phyloP scores from a whole-genome alignment of 2,797 vertebrate genomes.

The Erpetoichthys calabaricus region DNA sequence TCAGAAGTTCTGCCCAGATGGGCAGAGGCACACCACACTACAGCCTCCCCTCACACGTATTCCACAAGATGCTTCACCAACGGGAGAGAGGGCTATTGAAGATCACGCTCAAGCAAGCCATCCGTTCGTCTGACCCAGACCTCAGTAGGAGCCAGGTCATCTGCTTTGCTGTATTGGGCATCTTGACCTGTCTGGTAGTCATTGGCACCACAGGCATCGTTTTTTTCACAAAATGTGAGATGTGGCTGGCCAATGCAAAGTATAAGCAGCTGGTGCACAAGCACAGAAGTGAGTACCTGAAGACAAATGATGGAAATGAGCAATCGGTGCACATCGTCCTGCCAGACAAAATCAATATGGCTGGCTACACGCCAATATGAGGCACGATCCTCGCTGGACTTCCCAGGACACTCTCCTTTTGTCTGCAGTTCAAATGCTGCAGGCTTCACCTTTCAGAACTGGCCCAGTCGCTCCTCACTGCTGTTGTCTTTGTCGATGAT shows the following conservation, averaged over 20 bases:
- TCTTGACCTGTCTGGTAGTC: constrained; percentile 82
- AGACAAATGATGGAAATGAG: constrained; percentile 45
- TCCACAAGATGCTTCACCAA: constrained; percentile 53
- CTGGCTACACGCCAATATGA: constrained; percentile 64
- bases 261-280: constrained; percentile 68
- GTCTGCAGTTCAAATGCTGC: no score
- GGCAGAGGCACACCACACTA: constrained; percentile 40
- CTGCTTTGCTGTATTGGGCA: constrained; percentile 78
- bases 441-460: no score
- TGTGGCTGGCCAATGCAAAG: constrained; percentile 75
- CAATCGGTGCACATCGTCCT: constrained; percentile 79
- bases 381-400: constrained; percentile 55
- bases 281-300: constrained; percentile 69
- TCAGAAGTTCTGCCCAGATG: constrained; percentile 23
- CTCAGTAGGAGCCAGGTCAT: constrained; percentile 74
- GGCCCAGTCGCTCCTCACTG: no score
- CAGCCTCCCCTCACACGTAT: constrained; percentile 51
- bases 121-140: constrained; percentile 49
- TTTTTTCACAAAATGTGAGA: constrained; percentile 79
- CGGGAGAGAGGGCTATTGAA: constrained; percentile 68
- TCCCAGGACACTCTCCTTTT: not conserved
- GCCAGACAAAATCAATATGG: constrained; percentile 77
- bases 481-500: no score
- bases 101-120: constrained; percentile 74
- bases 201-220: constrained; percentile 74